These are phyloP conservation scores for Halictus quadricinctus DNA, from an alignment of 2,888 invertebrate species.

Conservation along the genomic window DNA sequence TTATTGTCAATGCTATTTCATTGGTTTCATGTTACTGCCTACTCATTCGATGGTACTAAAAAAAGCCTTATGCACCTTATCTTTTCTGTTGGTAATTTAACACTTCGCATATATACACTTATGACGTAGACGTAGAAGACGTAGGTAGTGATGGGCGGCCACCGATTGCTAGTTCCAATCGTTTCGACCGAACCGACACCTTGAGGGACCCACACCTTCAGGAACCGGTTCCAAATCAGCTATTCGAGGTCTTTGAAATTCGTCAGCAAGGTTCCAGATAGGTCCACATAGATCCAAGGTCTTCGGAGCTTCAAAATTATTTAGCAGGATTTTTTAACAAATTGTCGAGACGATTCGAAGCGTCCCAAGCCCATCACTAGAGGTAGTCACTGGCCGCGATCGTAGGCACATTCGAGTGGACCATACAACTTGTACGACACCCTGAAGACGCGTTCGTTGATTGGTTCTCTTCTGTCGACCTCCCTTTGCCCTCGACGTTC, in stretches of 20 bases:
- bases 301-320: background rate
- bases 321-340: background rate
- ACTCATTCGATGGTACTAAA: slow-evolving; percentile 93
- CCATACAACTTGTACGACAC: slow-evolving; percentile 20
- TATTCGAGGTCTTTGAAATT: background rate
- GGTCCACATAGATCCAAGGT: no score
- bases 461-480: slow-evolving; percentile 9
- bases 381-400: slow-evolving; percentile 70
- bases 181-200: slow-evolving; percentile 1
- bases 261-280: background rate
- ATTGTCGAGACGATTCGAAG: slow-evolving; percentile 30
- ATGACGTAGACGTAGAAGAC: slow-evolving; percentile 74
- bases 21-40: slow-evolving; percentile 99
- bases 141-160: slow-evolving; percentile 65
- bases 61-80: slow-evolving; percentile 82
- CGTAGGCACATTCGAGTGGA: slow-evolving; percentile 72
- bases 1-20: slow-evolving; percentile 98
- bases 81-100: slow-evolving; percentile 82
- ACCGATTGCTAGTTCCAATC: background rate
- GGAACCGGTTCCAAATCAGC: background rate
- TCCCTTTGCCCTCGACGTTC: background rate
- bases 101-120: slow-evolving; percentile 79
- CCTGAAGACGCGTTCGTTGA: slow-evolving; percentile 22
- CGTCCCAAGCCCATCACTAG: slow-evolving; percentile 44
- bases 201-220: background rate